Evolutionary conservation across 2,888 invertebrate species (phyloP), one percentile per base, ranked within the genome.

Genomic region (Erebia palarica): DNA sequence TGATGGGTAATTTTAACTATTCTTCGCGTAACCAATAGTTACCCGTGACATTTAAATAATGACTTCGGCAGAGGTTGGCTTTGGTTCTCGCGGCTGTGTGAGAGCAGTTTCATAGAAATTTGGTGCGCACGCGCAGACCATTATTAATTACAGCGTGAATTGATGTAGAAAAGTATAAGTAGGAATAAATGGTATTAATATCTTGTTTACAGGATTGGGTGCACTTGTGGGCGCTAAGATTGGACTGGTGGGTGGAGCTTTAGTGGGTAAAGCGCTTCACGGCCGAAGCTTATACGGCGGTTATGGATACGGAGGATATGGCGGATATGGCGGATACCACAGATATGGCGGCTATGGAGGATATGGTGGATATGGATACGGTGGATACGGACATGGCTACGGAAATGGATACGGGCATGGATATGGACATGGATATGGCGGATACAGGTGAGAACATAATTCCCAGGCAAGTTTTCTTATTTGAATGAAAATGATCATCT

Each of bases 241-340:
- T 47, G 92, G 92, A 4, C 78, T 91, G 16, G 64, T 92, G 16
- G 92, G 92, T 1, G 92, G 92, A 0, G 90, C 88, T 1, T 49
- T 91, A 9, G 90, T 85, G 2, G 81, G 86, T n/a, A 69, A 79
- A 5, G 84, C 84, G 1, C 74, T 86, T 79, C 65, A 65, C 63
- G 76, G 76, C 53, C 73, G 78, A 16, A 78, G 79, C 44, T 79
- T 76, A 36, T 36, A 36, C 68, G 76, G 77, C 8, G 73, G 75
- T 49, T 74, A 75, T 66, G 79, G 77, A 11, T 76, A 75, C 49
- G 75, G 75, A 59, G 72, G 75, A 65, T 80, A 82, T 72, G 77
- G 79, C 67, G 82, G 82, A 63, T 75, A 78, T 16, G 80, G 80
- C 70, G 80, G 80, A 10, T 81, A 82, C 72, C 80, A 78, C 60